Conservation (phyloP, 2,113 vertebrate species). For the Phoxinus phoxinus region DNA sequence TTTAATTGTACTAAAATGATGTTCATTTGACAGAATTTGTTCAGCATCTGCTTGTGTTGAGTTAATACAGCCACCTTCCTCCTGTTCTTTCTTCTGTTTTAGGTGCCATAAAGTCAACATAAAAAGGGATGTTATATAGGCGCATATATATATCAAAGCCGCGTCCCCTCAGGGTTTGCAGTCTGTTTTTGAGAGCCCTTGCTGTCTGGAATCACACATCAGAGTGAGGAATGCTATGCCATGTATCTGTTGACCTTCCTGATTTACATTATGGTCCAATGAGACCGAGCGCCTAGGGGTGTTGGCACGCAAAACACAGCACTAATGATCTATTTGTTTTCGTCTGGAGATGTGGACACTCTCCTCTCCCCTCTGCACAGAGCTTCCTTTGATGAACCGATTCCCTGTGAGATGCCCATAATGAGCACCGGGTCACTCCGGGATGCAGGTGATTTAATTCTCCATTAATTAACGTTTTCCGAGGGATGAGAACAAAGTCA, state of each 20-base stretch:
- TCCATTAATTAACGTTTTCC: slow-evolving; percentile 35
- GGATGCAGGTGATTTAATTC: slow-evolving; percentile 43
- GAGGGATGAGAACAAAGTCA: slow-evolving; percentile 9
- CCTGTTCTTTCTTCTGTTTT: background rate
- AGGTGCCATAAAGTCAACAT: slow-evolving; percentile 22
- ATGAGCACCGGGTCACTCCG: slow-evolving; percentile 14
- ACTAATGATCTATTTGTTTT: slow-evolving; percentile 54
- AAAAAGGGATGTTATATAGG: background rate
- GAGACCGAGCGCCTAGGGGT: slow-evolving; percentile 8
- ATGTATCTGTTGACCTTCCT: background rate
- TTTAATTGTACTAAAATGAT: background rate
- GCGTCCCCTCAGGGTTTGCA: slow-evolving; percentile 9
- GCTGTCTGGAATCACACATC: background rate
- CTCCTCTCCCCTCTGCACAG: slow-evolving; percentile 7
- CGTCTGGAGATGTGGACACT: slow-evolving; percentile 9
- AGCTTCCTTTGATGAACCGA: slow-evolving; percentile 45
- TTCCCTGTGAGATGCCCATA: slow-evolving; percentile 31
- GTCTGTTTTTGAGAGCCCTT: slow-evolving; percentile 17
- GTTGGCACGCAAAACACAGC: slow-evolving; percentile 8
- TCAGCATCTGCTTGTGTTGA: background rate
- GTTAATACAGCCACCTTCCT: slow-evolving; percentile 13
- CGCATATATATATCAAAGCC: slow-evolving; percentile 29
- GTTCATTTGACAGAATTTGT: background rate
- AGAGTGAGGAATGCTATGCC: slow-evolving; percentile 25
- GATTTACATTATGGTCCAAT: slow-evolving; percentile 32